phyloP scores from a whole-genome alignment of 2,888 invertebrate genomes.

The Atrina japonica region DNA sequence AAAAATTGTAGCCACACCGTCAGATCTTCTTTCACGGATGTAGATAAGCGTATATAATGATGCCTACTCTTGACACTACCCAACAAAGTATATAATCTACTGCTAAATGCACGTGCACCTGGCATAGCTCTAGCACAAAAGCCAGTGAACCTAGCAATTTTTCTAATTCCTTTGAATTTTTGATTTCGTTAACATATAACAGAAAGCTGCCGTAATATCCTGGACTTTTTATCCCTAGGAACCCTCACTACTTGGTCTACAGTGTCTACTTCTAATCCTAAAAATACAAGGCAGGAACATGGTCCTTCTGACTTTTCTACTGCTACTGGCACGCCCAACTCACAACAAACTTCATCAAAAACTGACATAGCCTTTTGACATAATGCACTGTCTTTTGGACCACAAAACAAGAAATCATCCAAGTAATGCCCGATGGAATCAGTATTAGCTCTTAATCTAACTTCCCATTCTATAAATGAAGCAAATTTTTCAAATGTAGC shows the following conservation, averaged over 20 bases:
- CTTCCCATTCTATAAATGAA: not conserved
- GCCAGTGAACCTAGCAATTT: slow-evolving; percentile 7
- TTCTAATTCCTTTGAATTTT: slow-evolving; percentile 10
- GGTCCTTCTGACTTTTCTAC: slow-evolving; percentile 28
- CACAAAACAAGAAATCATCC: slow-evolving; percentile 35
- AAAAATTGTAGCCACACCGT: slow-evolving; percentile 25
- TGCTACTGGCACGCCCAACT: slow-evolving; percentile 26
- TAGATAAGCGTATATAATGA: too few species aligned
- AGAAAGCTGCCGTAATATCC: not conserved
- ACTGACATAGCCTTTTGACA: not conserved
- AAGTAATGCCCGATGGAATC: slow-evolving; percentile 27
- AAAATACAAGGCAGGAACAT: slow-evolving; percentile 18
- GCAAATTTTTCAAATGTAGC: slow-evolving; percentile 17
- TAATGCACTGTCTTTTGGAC: not conserved
- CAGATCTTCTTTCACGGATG: not conserved
- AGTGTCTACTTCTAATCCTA: slow-evolving; percentile 27
- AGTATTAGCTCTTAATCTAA: not conserved
- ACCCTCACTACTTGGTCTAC: slow-evolving; percentile 22
- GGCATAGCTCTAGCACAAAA: slow-evolving; percentile 29
- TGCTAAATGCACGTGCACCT: slow-evolving; percentile 11
- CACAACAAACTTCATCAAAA: not conserved
- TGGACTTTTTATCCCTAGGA: slow-evolving; percentile 19
- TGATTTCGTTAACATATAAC: not conserved
- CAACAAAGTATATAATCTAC: slow-evolving; percentile 9
- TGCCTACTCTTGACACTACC: not conserved